These are phyloP conservation scores for Peromyscus eremicus DNA, from an alignment of 2,797 vertebrate genomes.

Conservation along the genomic window DNA sequence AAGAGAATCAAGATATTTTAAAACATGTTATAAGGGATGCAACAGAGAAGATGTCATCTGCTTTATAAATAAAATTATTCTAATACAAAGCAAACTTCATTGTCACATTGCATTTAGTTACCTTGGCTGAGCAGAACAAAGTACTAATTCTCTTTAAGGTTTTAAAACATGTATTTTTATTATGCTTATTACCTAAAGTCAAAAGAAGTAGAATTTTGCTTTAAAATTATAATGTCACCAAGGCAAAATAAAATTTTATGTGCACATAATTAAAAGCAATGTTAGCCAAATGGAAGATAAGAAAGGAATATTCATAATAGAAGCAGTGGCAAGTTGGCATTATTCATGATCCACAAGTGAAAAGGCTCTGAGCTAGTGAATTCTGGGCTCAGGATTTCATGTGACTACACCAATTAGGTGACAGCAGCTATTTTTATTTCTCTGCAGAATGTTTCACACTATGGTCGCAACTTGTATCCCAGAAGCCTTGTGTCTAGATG, in stretches of 20 bases:
- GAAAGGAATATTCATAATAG: constrained; percentile 67
- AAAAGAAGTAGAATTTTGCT: constrained; percentile 57
- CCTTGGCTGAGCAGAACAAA: constrained; percentile 48
- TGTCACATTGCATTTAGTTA: neutral
- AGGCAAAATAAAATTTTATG: constrained; percentile 64
- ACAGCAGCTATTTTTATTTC: constrained; percentile 52
- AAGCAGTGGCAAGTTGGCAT: constrained; percentile 63
- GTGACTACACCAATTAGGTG: neutral
- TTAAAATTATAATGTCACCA: constrained; percentile 66
- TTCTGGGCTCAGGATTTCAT: neutral
- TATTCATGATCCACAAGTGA: neutral
- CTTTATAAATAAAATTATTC: constrained; percentile 54
- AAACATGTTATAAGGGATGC: neutral
- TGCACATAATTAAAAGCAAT: constrained; percentile 54
- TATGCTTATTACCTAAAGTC: constrained; percentile 57
- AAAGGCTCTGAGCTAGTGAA: neutral
- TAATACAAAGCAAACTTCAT: neutral
- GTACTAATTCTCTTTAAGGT: constrained; percentile 47
- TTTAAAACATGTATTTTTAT: constrained; percentile 65
- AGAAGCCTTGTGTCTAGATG: neutral
- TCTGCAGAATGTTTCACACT: constrained; percentile 37
- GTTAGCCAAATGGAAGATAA: constrained; percentile 60
- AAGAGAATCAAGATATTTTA: neutral
- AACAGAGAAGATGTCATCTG: neutral
- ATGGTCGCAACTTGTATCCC: neutral